These are phyloP conservation scores for Erinaceus europaeus DNA, from an alignment of 2,113 vertebrate genomes.

Conservation along the genomic window DNA sequence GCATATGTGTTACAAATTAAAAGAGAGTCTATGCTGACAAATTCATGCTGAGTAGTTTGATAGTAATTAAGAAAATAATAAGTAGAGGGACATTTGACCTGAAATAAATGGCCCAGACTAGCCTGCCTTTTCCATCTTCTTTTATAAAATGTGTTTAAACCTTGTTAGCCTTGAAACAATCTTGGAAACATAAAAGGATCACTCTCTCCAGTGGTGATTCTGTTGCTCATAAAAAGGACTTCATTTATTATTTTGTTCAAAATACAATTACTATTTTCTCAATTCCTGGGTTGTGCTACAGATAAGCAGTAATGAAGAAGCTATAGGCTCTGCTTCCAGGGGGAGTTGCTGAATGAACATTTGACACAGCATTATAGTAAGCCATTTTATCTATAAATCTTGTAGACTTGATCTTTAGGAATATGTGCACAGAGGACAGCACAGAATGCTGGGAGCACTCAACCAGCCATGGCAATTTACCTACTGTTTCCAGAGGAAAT, in stretches of 20 bases:
- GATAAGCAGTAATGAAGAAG: background rate
- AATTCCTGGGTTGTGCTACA: background rate
- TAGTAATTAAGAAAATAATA: slow-evolving; percentile 60
- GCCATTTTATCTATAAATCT: slow-evolving; percentile 64
- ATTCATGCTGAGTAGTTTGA: slow-evolving; percentile 42
- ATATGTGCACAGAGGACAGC: too few relatives aligned
- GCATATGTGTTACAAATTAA: slow-evolving; percentile 59
- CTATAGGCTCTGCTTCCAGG: background rate
- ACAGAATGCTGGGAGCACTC: background rate
- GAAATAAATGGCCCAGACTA: slow-evolving; percentile 29
- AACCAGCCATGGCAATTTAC: background rate
- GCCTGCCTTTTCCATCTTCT: background rate
- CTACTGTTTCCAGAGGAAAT: background rate
- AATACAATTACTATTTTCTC: background rate
- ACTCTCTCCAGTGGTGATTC: background rate
- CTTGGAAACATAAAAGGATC: background rate
- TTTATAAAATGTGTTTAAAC: slow-evolving; percentile 35
- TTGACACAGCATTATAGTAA: slow-evolving; percentile 51
- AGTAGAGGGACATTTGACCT: slow-evolving; percentile 46
- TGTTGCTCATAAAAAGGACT: background rate
- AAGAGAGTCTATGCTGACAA: slow-evolving; percentile 58
- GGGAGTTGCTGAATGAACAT: slow-evolving; percentile 3
- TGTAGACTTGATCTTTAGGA: slow-evolving; percentile 54
- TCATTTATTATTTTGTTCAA: slow-evolving; percentile 25
- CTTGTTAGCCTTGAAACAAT: background rate